These are phyloP conservation scores for Gnatocerus cornutus DNA, from an alignment of 2,888 invertebrate species.

Conservation along the genomic window DNA sequence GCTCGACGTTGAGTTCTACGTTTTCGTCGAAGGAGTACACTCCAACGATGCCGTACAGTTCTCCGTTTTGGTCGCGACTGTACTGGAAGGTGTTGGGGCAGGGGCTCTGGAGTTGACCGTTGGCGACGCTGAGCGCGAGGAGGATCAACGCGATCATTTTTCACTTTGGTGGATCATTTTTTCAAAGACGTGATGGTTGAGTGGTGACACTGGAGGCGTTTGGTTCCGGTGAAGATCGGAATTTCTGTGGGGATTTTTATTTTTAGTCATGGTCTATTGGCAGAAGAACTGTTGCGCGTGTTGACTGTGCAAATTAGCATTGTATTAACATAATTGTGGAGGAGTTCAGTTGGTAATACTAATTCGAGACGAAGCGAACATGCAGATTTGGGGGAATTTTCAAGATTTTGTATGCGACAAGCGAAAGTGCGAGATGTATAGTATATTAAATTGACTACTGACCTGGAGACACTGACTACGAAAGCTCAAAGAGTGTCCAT, in stretches of 20 bases:
- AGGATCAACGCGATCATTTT: conserved; percentile 2
- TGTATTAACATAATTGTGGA: background rate
- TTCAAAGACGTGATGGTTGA: conserved; percentile 2
- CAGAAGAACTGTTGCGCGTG: background rate
- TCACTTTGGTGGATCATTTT: conserved; percentile 18
- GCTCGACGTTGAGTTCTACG: conserved; percentile 62
- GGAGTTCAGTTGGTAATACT: background rate
- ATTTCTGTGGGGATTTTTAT: background rate
- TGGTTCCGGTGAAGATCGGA: conserved; percentile 10
- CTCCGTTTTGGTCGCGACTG: conserved; percentile 66
- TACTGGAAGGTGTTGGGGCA: conserved; percentile 70
- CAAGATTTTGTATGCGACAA: too few species aligned
- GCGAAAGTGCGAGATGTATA: too few species aligned
- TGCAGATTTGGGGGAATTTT: too few species aligned
- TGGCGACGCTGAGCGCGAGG: background rate
- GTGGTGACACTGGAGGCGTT: conserved; percentile 21
- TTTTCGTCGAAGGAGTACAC: conserved; percentile 60
- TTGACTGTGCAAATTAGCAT: background rate
- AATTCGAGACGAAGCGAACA: background rate
- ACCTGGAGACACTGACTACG: too few species aligned
- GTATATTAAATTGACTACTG: too few species aligned
- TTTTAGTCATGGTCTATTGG: conserved; percentile 1
- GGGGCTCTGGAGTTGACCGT: conserved; percentile 59
- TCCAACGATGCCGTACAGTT: conserved; percentile 70
- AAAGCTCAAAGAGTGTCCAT: too few species aligned